phyloP scores from a whole-genome alignment of 2,797 vertebrate genomes.

The Pterois miles region DNA sequence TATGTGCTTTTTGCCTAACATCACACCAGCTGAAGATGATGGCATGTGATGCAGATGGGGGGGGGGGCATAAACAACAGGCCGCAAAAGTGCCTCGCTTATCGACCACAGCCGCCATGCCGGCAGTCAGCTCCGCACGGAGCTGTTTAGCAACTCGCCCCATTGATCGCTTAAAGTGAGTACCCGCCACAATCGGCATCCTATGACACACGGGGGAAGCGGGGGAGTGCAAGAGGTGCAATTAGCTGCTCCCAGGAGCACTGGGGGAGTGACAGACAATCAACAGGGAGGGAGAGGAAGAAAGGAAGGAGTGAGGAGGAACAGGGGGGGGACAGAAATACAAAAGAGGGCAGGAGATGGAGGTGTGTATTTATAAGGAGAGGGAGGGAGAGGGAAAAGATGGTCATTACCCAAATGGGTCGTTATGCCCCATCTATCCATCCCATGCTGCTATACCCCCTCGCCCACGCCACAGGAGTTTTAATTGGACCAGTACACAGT shows the following conservation, averaged over 20 bases:
- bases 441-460: constrained; percentile 70
- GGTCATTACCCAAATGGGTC: constrained; percentile 77
- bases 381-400: constrained; percentile 43
- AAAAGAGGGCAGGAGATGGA: constrained; percentile 31
- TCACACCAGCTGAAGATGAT: constrained; percentile 11
- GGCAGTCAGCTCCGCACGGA: constrained; percentile 30
- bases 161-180: constrained; percentile 80
- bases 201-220: constrained; percentile 69
- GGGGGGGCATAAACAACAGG: constrained; percentile 42
- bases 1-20: neutral
- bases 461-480: constrained; percentile 76
- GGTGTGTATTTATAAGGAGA: neutral
- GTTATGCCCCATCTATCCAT: constrained; percentile 80
- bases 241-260: constrained; percentile 81
- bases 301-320: constrained; percentile 8
- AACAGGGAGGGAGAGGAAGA: constrained; percentile 38
- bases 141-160: constrained; percentile 73
- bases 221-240: constrained; percentile 82
- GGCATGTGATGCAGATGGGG: neutral
- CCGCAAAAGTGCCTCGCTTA: constrained; percentile 23
- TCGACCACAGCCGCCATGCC: constrained; percentile 29
- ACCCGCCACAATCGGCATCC: constrained; percentile 79
- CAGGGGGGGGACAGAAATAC: neutral
- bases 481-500: constrained; percentile 81
- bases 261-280: constrained; percentile 78